Evolutionary conservation across 2,797 vertebrate genomes (phyloP).

Genomic region (Synanceia verrucosa): DNA sequence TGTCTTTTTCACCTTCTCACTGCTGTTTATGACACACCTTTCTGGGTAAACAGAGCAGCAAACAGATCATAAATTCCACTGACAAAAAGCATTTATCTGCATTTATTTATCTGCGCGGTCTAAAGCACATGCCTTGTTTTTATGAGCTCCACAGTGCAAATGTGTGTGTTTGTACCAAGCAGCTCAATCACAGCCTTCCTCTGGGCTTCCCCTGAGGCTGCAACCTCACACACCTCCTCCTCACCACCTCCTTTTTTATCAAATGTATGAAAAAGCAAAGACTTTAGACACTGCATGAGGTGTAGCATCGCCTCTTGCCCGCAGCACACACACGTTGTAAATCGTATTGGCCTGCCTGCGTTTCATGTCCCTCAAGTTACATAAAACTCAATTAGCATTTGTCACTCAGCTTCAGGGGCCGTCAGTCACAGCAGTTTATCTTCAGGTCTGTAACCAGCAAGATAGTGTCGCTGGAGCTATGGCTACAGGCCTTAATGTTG

Average conservation of each 20-base stretch:
- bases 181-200: not conserved
- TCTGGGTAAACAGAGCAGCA: not conserved
- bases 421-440: not conserved
- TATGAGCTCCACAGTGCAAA: not conserved
- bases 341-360: not conserved
- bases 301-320: not conserved
- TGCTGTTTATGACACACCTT: not conserved
- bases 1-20: not conserved
- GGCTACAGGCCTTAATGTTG: not conserved
- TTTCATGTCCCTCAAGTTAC: not conserved
- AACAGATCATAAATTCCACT: not conserved
- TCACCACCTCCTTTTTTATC: not conserved
- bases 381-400: not conserved
- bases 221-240: not conserved
- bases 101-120: not conserved
- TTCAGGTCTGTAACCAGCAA: not conserved
- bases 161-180: not conserved
- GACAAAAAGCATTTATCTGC: not conserved
- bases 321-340: not conserved
- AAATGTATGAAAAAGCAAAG: slow-evolving; percentile 5
- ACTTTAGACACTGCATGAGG: not conserved
- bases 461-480: not conserved
- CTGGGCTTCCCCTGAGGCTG: not conserved
- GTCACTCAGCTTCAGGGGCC: not conserved
- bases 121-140: slow-evolving; percentile 5